phyloP scores from a whole-genome alignment of 2,797 vertebrate species.

The Poeciliopsis gracilis region DNA sequence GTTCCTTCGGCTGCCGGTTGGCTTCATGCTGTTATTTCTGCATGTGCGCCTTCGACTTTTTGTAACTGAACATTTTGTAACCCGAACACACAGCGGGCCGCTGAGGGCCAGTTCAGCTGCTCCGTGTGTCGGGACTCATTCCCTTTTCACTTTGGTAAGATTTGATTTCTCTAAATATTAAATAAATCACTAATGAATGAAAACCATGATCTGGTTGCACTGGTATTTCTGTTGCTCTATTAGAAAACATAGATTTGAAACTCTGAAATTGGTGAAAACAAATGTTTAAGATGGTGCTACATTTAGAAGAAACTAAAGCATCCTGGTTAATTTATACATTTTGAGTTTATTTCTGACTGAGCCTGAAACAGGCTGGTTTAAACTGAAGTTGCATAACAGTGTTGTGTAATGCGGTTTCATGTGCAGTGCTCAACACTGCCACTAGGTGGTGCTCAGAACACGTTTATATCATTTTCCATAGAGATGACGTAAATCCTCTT shows the following conservation, averaged over 20 bases:
- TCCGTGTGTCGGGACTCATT: too few species aligned
- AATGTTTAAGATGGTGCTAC: background rate
- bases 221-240: too few species aligned
- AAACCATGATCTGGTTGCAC: too few species aligned
- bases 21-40: too few species aligned
- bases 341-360: background rate
- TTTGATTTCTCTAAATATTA: too few species aligned
- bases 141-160: too few species aligned
- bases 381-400: background rate
- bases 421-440: background rate
- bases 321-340: background rate
- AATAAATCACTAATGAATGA: too few species aligned
- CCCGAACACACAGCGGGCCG: too few species aligned
- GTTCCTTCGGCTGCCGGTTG: too few species aligned
- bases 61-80: too few species aligned
- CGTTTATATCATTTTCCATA: background rate
- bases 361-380: background rate
- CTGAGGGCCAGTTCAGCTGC: too few species aligned
- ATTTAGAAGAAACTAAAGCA: background rate
- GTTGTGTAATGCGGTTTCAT: slow-evolving; percentile 1
- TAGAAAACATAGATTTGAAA: background rate
- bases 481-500: background rate
- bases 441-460: slow-evolving; percentile 27
- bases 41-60: too few species aligned
- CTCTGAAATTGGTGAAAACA: background rate